Conservation (phyloP, 64 coral and sea anemone genomes). For the Hydrozoanthus tunicans region DNA sequence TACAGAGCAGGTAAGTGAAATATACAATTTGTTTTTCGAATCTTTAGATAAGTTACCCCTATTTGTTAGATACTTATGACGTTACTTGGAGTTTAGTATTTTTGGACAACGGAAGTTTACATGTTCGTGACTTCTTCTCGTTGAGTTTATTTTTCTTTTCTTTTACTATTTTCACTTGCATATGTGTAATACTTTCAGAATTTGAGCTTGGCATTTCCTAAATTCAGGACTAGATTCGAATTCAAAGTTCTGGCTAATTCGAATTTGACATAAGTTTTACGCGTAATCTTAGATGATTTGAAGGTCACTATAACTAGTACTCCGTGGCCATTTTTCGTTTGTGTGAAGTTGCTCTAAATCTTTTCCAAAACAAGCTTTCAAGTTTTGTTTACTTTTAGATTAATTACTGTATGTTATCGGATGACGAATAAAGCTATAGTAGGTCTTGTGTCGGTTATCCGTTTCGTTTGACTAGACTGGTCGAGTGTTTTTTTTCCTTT, state of each 20-base stretch:
- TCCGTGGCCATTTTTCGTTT: background rate
- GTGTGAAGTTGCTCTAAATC: background rate
- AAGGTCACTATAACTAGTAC: background rate
- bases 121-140: constrained; percentile 9
- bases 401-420: background rate
- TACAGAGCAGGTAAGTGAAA: constrained; percentile 67
- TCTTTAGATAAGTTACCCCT: background rate
- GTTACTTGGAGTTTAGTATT: too few relatives aligned
- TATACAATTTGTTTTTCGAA: background rate
- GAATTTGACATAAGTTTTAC: too few relatives aligned
- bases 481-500: too few relatives aligned
- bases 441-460: too few relatives aligned
- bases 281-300: background rate
- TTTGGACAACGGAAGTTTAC: background rate
- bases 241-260: too few relatives aligned
- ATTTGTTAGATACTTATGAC: too few relatives aligned
- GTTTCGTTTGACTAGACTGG: too few relatives aligned
- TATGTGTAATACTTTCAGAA: background rate
- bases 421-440: background rate
- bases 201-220: background rate
- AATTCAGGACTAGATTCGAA: too few relatives aligned
- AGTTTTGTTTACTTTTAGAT: background rate
- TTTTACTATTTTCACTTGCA: background rate
- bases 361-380: background rate
- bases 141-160: constrained; percentile 10